Conservation (phyloP, 2,113 vertebrate species). For the Halcyon senegalensis region DNA sequence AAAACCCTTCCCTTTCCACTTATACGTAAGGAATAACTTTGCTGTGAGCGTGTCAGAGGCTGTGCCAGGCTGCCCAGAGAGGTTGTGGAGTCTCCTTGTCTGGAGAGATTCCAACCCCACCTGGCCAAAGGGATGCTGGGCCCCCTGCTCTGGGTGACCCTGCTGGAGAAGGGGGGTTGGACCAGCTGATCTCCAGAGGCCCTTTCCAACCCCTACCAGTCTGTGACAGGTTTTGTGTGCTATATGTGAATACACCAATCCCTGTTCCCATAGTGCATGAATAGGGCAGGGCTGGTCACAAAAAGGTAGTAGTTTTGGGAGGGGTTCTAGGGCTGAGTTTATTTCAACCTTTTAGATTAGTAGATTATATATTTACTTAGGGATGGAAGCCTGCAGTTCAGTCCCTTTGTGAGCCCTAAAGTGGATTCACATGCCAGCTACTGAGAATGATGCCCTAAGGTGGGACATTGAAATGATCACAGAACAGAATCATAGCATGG, state of each 20-base stretch:
- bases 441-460: background rate
- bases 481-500: background rate
- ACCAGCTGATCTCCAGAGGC: too few species aligned
- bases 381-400: background rate
- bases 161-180: too few species aligned
- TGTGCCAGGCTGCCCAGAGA: too few species aligned
- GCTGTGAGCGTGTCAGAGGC: too few species aligned
- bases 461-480: background rate
- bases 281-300: background rate
- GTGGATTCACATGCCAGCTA: rapidly evolving
- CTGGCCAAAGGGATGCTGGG: too few species aligned
- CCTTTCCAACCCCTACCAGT: too few species aligned
- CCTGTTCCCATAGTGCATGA: rapidly evolving
- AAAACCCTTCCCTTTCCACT: background rate
- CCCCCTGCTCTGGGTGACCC: too few species aligned
- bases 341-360: rapidly evolving
- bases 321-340: background rate
- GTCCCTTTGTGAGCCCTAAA: background rate
- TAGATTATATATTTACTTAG: background rate
- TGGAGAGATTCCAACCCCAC: too few species aligned
- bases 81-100: too few species aligned
- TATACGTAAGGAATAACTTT: too few species aligned
- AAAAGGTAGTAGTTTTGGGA: background rate
- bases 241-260: rapidly evolving
- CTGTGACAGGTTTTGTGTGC: too few species aligned